Evolutionary conservation across 2,888 invertebrate species (phyloP), one percentile per base, ranked within the genome.

Genomic region (Drosophila tripunctata): DNA sequence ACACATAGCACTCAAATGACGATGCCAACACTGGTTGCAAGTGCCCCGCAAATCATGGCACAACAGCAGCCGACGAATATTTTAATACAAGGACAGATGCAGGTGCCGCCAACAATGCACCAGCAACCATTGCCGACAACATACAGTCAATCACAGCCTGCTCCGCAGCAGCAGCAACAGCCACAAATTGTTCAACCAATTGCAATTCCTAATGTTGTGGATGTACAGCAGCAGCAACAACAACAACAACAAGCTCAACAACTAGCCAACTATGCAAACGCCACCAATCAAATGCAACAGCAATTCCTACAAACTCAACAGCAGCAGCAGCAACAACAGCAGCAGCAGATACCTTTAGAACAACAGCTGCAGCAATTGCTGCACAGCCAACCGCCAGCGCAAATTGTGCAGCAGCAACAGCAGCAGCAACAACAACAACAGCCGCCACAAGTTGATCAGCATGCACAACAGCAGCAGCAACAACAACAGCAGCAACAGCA

Each of bases 21-120:
- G 40, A 92, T 93, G 75, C 93, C 93, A 60, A 93, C 93, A 36
- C 35, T 80, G 41, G 67, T 86, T n/a, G 92, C 64, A n/a, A 70
- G 67, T 31, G 45, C 64, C 19, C 22, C 64, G 57, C 92, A 92
- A 43, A 71, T 82, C 56, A 92, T 92, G 68, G 91, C 92, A 1
- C 76, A 78, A 38, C 78, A 76, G 87, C 90, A 54, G 74, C 89
- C 81, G 2, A 74, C 84, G 15, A 57, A 83, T n/a, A 81, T 75
- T 41, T 65, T 80, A 30, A 69, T 88, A 4, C 74, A 74, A 38
- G 78, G 70, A 19, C 83, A 87, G 15, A 79, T 88, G 67, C 88
- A 85, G 44, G 67, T 85, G 30, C 73, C 69, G 4, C 15, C 67
- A 1, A 50, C 56, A 1, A 75, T 84, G 70, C 88, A 85, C n/a